Evolutionary conservation across 1,140 invertebrate genomes (phyloP).

Genomic region (Seison nebaliae): DNA sequence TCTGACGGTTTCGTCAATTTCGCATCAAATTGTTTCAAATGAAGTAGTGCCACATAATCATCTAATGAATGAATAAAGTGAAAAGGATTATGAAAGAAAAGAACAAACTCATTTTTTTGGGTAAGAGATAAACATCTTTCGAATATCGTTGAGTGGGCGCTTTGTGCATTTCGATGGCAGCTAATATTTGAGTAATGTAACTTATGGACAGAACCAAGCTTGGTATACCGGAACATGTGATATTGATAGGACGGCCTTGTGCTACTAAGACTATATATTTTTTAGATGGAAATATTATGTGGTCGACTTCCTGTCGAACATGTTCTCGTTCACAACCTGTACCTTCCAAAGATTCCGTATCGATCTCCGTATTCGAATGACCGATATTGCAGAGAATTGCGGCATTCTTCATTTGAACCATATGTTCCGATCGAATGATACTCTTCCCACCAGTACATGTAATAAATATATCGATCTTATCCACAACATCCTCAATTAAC

Average conservation of each 20-base stretch:
- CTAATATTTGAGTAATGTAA: conserved; percentile 56
- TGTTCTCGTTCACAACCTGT: conserved; percentile 36
- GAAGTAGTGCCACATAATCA: conserved; percentile 79
- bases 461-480: conserved; percentile 68
- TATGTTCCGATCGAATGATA: conserved; percentile 67
- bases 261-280: conserved; percentile 48
- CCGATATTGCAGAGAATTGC: conserved; percentile 93
- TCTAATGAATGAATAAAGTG: conserved; percentile 35
- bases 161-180: conserved; percentile 80
- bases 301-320: conserved; percentile 80
- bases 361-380: conserved; percentile 87
- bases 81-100: conserved; percentile 4
- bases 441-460: conserved; percentile 89
- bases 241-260: conserved; percentile 65
- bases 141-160: conserved; percentile 73
- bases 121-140: conserved; percentile 77
- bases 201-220: conserved; percentile 88
- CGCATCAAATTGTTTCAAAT: conserved; percentile 80
- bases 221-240: conserved; percentile 81
- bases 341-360: conserved; percentile 44
- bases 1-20: conserved; percentile 77
- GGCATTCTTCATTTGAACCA: conserved; percentile 87
- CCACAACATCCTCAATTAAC: conserved; percentile 66
- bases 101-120: conserved; percentile 73
- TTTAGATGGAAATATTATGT: conserved; percentile 76